phyloP scores from a whole-genome alignment of 2,888 invertebrate species.

The Ephialtes manifestator region DNA sequence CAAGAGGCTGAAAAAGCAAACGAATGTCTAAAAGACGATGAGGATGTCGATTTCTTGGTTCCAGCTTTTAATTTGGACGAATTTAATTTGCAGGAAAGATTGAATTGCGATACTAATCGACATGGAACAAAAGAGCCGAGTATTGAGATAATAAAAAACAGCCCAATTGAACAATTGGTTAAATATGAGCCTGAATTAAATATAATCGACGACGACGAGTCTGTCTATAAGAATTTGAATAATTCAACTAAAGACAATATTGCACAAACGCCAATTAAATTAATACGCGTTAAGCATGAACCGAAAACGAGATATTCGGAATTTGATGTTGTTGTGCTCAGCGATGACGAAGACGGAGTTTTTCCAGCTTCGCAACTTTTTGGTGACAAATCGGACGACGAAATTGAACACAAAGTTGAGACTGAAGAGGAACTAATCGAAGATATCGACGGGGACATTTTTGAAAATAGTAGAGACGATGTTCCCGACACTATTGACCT shows the following conservation, averaged over 20 bases:
- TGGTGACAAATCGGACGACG: slow-evolving; percentile 76
- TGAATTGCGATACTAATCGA: background rate
- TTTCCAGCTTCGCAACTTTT: slow-evolving; percentile 87
- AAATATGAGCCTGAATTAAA: slow-evolving; percentile 25
- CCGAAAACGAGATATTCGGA: slow-evolving; percentile 84
- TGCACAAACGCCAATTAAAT: slow-evolving; percentile 47
- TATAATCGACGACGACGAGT: slow-evolving; percentile 38
- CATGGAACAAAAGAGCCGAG: background rate
- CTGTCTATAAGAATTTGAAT: background rate
- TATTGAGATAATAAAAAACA: background rate
- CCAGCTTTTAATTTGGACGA: slow-evolving; percentile 27
- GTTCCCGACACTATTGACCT: slow-evolving; percentile 74
- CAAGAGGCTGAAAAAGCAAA: background rate
- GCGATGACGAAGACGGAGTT: slow-evolving; percentile 88
- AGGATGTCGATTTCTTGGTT: background rate
- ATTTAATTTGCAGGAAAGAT: slow-evolving; percentile 33
- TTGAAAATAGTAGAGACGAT: slow-evolving; percentile 41
- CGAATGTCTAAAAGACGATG: background rate
- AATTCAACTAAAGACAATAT: background rate
- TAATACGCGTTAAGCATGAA: slow-evolving; percentile 81
- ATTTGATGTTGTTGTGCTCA: slow-evolving; percentile 87
- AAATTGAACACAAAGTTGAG: slow-evolving; percentile 51
- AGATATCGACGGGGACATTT: slow-evolving; percentile 65
- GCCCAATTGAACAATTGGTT: background rate
- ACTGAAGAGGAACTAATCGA: slow-evolving; percentile 71